These are phyloP conservation scores for Sebastes goodei DNA, from an alignment of 2,797 vertebrate genomes.

Conservation along the genomic window DNA sequence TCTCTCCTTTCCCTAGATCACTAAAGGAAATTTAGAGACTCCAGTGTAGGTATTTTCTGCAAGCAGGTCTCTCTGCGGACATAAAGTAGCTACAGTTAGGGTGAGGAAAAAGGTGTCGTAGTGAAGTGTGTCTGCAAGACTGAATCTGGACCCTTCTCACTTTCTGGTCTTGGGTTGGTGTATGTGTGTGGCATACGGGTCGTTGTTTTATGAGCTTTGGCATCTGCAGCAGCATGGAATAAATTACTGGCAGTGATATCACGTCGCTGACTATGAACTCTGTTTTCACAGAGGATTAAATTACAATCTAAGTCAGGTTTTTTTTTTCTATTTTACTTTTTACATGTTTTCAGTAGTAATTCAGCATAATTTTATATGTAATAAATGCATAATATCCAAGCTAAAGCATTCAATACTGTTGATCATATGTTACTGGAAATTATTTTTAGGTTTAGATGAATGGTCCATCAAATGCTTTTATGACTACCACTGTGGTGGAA, in stretches of 20 bases:
- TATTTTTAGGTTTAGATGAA: neutral
- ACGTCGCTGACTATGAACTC: neutral
- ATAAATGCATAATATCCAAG: neutral
- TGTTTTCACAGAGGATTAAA: neutral
- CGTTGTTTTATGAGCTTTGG: slow-evolving; percentile 1
- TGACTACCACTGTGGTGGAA: neutral
- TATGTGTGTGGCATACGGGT: neutral
- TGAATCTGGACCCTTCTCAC: neutral
- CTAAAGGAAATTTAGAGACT: slow-evolving; percentile 17
- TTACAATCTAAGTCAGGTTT: neutral
- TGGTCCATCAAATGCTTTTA: neutral
- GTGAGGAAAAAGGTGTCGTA: no score
- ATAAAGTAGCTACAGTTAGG: no score
- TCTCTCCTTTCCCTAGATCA: neutral
- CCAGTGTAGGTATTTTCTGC: neutral
- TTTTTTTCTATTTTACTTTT: no score
- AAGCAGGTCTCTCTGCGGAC: no score
- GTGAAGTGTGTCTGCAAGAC: no score
- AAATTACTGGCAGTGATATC: neutral
- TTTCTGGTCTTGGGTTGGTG: neutral
- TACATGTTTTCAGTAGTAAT: neutral
- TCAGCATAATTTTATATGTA: neutral
- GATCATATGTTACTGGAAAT: neutral
- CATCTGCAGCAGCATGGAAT: neutral
- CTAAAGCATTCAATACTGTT: neutral